Evolutionary conservation across 2,113 vertebrate genomes (phyloP).

Genomic region (Rhipidura dahli): DNA sequence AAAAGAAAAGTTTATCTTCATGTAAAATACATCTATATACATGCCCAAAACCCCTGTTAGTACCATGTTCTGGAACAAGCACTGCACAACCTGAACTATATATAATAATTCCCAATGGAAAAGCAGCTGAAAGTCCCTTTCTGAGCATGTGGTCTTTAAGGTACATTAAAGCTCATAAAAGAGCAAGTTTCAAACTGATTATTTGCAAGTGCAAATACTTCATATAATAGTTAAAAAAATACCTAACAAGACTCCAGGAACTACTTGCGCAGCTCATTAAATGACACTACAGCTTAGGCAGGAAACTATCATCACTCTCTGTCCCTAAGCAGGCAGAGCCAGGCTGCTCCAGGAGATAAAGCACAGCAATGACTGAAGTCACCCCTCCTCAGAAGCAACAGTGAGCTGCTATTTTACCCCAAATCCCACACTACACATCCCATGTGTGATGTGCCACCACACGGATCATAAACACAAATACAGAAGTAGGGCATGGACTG

Average conservation of each 20-base stretch:
- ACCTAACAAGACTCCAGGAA: not conserved
- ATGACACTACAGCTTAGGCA: not conserved
- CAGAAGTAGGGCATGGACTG: accelerated
- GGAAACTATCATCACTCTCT: not conserved
- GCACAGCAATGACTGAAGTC: not conserved
- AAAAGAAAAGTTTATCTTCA: not conserved
- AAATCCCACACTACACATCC: not conserved
- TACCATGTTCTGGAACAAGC: not conserved
- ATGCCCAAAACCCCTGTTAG: not conserved
- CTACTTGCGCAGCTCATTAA: not conserved
- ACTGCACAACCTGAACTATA: not conserved
- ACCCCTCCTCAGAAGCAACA: not conserved
- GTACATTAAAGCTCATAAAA: not conserved
- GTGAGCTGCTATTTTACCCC: not conserved
- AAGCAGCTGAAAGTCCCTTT: not conserved
- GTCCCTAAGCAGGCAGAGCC: not conserved
- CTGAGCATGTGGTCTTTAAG: not conserved
- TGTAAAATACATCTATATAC: not conserved
- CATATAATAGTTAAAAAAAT: not conserved
- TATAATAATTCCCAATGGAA: not conserved
- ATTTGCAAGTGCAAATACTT: not conserved
- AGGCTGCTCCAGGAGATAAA: not conserved
- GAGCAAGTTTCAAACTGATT: not conserved
- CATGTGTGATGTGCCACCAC: not conserved
- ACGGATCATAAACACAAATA: not conserved